Evolutionary conservation across 2,888 invertebrate genomes (phyloP).

Genomic region (Apamea epomidion): DNA sequence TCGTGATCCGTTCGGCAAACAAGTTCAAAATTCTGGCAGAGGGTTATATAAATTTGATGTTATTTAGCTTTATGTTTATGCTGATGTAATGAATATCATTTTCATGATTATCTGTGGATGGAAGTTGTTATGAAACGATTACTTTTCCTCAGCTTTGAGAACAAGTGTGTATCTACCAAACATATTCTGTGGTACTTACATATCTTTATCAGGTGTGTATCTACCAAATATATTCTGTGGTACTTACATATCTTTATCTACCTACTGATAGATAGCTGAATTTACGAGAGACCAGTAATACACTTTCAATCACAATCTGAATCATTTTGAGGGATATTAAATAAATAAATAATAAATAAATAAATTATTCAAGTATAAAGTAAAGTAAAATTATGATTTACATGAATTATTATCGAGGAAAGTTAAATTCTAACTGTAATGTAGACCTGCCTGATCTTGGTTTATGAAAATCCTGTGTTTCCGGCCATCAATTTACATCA

Average conservation of each 20-base stretch:
- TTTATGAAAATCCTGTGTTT: too few relatives aligned
- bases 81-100: constrained; percentile 33
- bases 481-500: too few relatives aligned
- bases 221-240: not conserved
- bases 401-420: too few relatives aligned
- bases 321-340: too few relatives aligned
- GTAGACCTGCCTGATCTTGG: too few relatives aligned
- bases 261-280: not conserved
- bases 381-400: too few relatives aligned
- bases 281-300: not conserved
- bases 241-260: not conserved
- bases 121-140: not conserved
- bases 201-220: too few relatives aligned
- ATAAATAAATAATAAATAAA: too few relatives aligned
- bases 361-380: too few relatives aligned
- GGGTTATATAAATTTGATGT: constrained; percentile 16
- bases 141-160: not conserved
- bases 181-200: not conserved
- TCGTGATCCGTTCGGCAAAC: constrained; percentile 31
- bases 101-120: not conserved
- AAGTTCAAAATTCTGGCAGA: constrained; percentile 19
- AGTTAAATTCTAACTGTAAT: too few relatives aligned
- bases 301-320: too few relatives aligned
- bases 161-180: not conserved
- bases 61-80: constrained; percentile 9